Base-by-base conservation (phyloP, 1,140 invertebrate genomes). In the Cheumatopsyche charites region DNA sequence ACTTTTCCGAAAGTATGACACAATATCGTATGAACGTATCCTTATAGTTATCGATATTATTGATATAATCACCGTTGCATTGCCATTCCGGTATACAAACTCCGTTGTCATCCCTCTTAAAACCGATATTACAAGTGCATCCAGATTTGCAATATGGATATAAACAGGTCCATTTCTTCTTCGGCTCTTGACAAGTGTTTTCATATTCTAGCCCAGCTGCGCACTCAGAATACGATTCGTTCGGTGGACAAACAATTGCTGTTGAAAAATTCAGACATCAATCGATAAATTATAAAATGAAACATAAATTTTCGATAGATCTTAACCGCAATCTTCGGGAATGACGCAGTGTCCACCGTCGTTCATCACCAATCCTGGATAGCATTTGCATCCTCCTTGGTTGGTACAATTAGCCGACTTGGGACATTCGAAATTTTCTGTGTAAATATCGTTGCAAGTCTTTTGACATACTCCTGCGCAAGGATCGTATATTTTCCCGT, bases 381-480 rank as follows among this genome's bases (percentile, higher is more conserved):
- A 11, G 12, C 62, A 63, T 41, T 9, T 63, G 41, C 62, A 63
- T 42, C 1, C 55, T 7, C 55, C 55, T 7, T 9, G 15, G 2
- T 36, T 13, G 41, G 29, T 41, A 19, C 29, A 63, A 1, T n/a
- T 15, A 5, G 55, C 7, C 25, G 4, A 49, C 13, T n/a, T 19
- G 45, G 45, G 15, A 23, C 42, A 11, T 66, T 66, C 13, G 7
- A 7, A 43, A 13, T 43, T 43, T 43, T 43, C 13, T 7, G 7
- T 13, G 42, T 43, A 9, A 5, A 66, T 66, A 47, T 66, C 47
- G 1, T 47, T 41, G 42, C 63, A 66, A 7, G 63, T 66, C 23
- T 43, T 66, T 9, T 66, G n/a, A 23, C 63, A 66, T 21, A 17
- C 23, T 17, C n/a, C 21, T 47, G 42, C 63, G 43, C 42, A 66